phyloP scores from a whole-genome alignment of 2,888 invertebrate species.

The Carcina quercana region DNA sequence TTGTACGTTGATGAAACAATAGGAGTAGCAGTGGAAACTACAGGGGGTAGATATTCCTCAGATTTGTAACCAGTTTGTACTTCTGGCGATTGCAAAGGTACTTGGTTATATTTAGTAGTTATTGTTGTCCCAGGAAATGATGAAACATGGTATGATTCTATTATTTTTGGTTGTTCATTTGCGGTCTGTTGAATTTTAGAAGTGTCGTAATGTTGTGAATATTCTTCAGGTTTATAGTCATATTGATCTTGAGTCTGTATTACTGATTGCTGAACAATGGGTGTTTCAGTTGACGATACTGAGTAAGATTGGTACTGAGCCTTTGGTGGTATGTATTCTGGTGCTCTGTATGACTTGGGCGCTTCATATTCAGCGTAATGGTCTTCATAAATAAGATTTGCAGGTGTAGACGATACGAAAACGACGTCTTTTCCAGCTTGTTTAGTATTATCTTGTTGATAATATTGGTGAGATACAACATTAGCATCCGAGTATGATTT shows the following conservation, averaged over 20 bases:
- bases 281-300: constrained; percentile 34
- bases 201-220: constrained; percentile 27
- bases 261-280: constrained; percentile 36
- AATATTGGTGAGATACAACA: constrained; percentile 56
- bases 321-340: constrained; percentile 36
- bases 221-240: constrained; percentile 31
- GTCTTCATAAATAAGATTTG: constrained; percentile 51
- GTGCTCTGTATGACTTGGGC: constrained; percentile 29
- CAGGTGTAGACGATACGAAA: constrained; percentile 52
- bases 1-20: neutral
- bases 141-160: constrained; percentile 47
- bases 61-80: constrained; percentile 53
- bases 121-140: constrained; percentile 37
- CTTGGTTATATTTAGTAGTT: constrained; percentile 41
- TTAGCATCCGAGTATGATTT: constrained; percentile 54
- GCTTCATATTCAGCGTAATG: constrained; percentile 49
- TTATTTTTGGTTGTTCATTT: constrained; percentile 36
- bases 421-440: constrained; percentile 37
- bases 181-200: constrained; percentile 27
- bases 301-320: constrained; percentile 38
- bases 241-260: constrained; percentile 35
- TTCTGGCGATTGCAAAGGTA: constrained; percentile 48
- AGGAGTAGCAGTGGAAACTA: constrained; percentile 31
- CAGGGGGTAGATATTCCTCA: constrained; percentile 41
- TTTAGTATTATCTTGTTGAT: constrained; percentile 38